A percentile compares a stretch with the other conserved stretches of the same genome.
Evolutionary conservation across 2,113 vertebrate genomes (phyloP).

Genomic region (Cryptomyrus ogoouensis): DNA sequence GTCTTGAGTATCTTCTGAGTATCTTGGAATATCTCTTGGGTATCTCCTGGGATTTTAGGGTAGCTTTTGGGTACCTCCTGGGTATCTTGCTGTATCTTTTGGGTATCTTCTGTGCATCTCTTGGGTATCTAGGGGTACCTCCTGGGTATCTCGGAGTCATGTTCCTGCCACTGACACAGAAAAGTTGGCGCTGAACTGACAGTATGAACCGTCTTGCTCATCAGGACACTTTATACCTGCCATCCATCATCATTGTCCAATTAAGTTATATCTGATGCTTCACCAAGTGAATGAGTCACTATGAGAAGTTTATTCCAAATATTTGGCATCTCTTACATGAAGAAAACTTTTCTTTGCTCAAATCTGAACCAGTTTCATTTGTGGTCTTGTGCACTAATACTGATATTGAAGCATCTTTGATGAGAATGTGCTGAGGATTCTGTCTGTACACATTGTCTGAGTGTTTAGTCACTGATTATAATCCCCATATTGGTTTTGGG

Average conservation of each 20-base stretch:
- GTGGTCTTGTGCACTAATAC: background rate
- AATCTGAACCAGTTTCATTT: background rate
- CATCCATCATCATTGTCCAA: background rate
- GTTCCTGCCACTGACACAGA: background rate
- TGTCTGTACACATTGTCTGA: background rate
- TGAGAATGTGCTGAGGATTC: background rate
- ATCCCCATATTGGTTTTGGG: background rate
- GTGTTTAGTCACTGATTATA: background rate
- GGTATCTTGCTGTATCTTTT: background rate
- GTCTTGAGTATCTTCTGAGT: background rate
- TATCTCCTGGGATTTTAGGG: too few relatives aligned
- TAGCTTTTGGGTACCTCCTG: background rate
- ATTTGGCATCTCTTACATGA: background rate
- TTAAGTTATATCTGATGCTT: background rate
- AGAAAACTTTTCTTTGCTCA: background rate
- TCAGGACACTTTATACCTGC: background rate
- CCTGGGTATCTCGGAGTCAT: background rate
- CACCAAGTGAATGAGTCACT: background rate
- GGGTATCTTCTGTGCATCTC: background rate
- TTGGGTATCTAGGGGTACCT: background rate
- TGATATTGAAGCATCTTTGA: background rate
- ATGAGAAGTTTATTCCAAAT: background rate
- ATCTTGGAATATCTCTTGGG: background rate
- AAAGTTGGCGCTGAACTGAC: background rate
- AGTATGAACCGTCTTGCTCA: background rate